Conservation (phyloP, 2,797 vertebrate species). For the Cichlasoma orientale region DNA sequence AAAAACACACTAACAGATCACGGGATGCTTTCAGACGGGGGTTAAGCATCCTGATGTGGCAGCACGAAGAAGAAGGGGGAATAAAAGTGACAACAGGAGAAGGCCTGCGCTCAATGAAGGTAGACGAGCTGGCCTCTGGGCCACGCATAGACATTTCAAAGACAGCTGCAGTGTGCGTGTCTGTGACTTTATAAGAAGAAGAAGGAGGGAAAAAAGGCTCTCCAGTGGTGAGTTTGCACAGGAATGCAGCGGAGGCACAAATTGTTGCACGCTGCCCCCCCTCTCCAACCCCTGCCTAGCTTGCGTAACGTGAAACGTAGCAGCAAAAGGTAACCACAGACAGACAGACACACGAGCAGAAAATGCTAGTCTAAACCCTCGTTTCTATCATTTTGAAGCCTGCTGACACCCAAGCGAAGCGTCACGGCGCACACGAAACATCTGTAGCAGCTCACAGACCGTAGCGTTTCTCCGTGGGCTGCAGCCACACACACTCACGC, state of each 20-base stretch:
- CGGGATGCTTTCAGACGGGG: neutral
- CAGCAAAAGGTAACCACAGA: neutral
- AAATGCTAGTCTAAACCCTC: neutral
- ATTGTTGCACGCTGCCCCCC: conserved; percentile 37
- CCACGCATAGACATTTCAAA: neutral
- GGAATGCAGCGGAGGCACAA: conserved; percentile 26
- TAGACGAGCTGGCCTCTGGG: neutral
- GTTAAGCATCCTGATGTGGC: conserved; percentile 38
- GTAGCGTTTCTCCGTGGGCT: neutral
- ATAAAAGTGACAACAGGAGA: conserved; percentile 30
- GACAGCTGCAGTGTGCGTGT: neutral
- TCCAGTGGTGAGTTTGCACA: neutral
- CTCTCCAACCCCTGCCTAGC: conserved; percentile 1
- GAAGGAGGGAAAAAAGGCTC: neutral
- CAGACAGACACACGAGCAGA: neutral
- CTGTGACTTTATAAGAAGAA: neutral
- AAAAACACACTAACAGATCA: neutral
- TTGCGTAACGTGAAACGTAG: conserved; percentile 58
- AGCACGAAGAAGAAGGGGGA: neutral
- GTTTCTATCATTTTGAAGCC: neutral
- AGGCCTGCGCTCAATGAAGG: conserved; percentile 41
- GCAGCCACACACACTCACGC: neutral
- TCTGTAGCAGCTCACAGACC: conserved; percentile 18
- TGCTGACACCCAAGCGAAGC: neutral
- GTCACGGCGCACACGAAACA: neutral